Evolutionary conservation across 2,113 vertebrate genomes (phyloP).

Genomic region (Pollachius pollachius): DNA sequence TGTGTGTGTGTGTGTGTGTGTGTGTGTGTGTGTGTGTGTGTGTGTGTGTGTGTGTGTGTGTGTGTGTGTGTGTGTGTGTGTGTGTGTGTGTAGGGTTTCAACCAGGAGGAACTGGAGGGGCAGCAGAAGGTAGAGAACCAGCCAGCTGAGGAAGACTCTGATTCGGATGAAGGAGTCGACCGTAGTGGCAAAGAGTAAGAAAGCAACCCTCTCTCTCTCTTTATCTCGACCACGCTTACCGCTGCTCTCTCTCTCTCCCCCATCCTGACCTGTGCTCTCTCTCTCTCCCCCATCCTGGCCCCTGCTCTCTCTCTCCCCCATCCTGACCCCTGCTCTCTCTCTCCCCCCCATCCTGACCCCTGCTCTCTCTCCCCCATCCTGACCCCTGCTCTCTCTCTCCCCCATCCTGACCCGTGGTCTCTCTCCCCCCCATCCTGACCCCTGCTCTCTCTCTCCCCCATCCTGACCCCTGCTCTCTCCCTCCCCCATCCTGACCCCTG

Average conservation of each 20-base stretch:
- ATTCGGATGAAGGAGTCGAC: slow-evolving; percentile 90
- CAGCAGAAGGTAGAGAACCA: slow-evolving; percentile 76
- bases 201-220: not conserved
- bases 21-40: slow-evolving; percentile 8
- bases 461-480: not conserved
- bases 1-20: slow-evolving; percentile 30
- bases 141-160: slow-evolving; percentile 79
- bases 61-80: not conserved
- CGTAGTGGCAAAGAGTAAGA: slow-evolving; percentile 85
- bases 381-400: no score
- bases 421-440: not conserved
- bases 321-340: no score
- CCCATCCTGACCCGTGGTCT: no score
- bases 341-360: no score
- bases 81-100: slow-evolving; percentile 84
- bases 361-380: no score
- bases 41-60: not conserved
- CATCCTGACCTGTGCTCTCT: not conserved
- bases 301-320: no score
- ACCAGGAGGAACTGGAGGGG: slow-evolving; percentile 94
- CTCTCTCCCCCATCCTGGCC: not conserved
- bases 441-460: not conserved
- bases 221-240: no score
- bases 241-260: no score
- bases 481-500: not conserved